A percentile compares a stretch with the other conserved stretches of the same genome.
Evolutionary conservation across 2,113 vertebrate species (phyloP).

Genomic region (Lampris incognitus): DNA sequence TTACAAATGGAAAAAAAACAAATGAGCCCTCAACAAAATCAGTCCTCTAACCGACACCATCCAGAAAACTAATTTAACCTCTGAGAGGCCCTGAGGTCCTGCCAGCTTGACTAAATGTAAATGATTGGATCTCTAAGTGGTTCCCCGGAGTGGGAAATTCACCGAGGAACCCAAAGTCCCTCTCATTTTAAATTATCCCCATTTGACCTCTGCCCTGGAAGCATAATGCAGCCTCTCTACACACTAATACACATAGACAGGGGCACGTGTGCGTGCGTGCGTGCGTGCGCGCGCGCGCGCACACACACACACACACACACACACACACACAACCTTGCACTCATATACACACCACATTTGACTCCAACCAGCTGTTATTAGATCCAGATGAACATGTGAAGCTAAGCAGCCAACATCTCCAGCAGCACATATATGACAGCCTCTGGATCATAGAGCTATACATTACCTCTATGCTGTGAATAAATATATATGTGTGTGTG

Average conservation of each 20-base stretch:
- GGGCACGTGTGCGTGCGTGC: no score
- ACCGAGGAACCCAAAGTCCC: slow-evolving; percentile 18
- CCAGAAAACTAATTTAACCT: slow-evolving; percentile 61
- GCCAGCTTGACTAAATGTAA: slow-evolving; percentile 52
- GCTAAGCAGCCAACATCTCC: slow-evolving; percentile 41
- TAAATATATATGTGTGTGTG: slow-evolving; percentile 40
- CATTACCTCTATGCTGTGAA: slow-evolving; percentile 16
- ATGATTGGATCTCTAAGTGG: slow-evolving; percentile 54
- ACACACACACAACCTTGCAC: not conserved
- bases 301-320: not conserved
- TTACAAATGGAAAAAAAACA: not conserved
- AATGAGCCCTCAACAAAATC: slow-evolving; percentile 26
- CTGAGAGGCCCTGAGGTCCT: slow-evolving; percentile 34
- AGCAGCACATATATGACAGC: slow-evolving; percentile 38
- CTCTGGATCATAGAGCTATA: not conserved
- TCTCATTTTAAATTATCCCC: slow-evolving; percentile 29
- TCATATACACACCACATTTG: not conserved
- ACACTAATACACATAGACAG: slow-evolving; percentile 27
- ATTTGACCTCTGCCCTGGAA: slow-evolving; percentile 28
- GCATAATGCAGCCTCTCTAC: no score
- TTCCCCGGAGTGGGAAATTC: slow-evolving; percentile 40
- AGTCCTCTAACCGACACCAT: not conserved
- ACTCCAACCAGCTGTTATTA: slow-evolving; percentile 47
- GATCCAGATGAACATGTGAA: slow-evolving; percentile 60
- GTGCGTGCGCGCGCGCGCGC: not conserved